Base-by-base conservation (phyloP, 1,140 invertebrate species). In the Solenopsis invicta region DNA sequence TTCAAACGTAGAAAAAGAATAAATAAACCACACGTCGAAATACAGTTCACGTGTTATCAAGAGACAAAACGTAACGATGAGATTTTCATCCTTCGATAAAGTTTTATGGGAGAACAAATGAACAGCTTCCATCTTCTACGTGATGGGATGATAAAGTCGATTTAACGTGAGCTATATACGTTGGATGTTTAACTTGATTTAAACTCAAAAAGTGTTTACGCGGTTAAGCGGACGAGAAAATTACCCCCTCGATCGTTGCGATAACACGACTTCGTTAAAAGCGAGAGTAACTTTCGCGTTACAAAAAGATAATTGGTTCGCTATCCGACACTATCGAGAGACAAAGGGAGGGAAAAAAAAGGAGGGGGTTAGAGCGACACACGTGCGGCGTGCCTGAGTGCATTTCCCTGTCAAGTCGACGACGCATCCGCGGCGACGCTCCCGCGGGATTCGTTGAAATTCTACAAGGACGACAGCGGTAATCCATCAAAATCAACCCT, bases 401-500 rank as follows among this genome's bases (percentile, higher is more conserved):
- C 88, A 66, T 90, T 90, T 89, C 62, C 54, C 88, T 90, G 88
- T 90, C 88, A 67, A 84, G 56, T 84, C 69, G 56, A 50, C 80
- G 48, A 71, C 76, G 69, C 52, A 82, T 59, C 29, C 59, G n/a
- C 34, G 74, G 34, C 29, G 74, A 61, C 24, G 13, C 12, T 66
- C 88, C 77, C 85, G 50, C 18, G 88, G 85, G 88, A 86, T 78
- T 82, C 85, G 54, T 89, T 56, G 88, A 72, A 78, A 90, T 90
- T 89, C 89, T 61, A 84, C 72, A n/a, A 77, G 85, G 67, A 50
- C 80, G 86, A 84, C 72, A 82, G 74, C 74, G 66, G 67, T 87
- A 85, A 94, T 93, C 90, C 90, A 94, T 93, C 92, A 93, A 92
- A 92, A 93, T 93, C 91, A 93, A 92, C 92, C 93, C 88, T 89